These are phyloP conservation scores for Pristionchus entomophagus DNA, from an alignment of 2,888 invertebrate genomes.

Conservation along the genomic window DNA sequence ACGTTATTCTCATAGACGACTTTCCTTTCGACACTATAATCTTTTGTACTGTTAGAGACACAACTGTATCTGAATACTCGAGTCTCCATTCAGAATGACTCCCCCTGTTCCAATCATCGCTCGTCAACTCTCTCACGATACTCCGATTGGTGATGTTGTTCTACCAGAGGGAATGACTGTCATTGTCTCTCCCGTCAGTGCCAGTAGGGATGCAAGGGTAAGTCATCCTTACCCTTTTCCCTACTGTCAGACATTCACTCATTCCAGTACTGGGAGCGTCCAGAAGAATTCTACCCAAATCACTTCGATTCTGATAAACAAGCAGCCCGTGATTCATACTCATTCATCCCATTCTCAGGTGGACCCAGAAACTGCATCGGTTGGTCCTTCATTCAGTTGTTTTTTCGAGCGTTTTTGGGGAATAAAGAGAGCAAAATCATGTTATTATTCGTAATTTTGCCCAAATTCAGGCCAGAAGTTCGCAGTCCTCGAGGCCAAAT, in stretches of 20 bases:
- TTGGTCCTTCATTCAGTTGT: conserved; percentile 15
- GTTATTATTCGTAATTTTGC: neutral
- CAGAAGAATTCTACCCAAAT: conserved; percentile 76
- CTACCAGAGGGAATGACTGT: conserved; percentile 45
- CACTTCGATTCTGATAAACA: conserved; percentile 76
- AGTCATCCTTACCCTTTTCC: too few relatives aligned
- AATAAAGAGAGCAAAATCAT: too few relatives aligned
- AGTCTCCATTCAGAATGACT: conserved; percentile 18
- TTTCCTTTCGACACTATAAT: too few relatives aligned
- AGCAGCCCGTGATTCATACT: conserved; percentile 76
- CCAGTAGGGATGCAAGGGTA: conserved; percentile 44
- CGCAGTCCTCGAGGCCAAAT: conserved; percentile 77
- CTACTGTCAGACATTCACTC: neutral
- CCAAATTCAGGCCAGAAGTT: conserved; percentile 73
- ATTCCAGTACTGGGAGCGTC: conserved; percentile 70
- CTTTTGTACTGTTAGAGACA: too few relatives aligned
- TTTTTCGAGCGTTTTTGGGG: too few relatives aligned
- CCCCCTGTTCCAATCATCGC: conserved; percentile 48
- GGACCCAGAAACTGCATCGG: conserved; percentile 79
- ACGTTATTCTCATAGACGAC: too few relatives aligned
- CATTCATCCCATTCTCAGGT: conserved; percentile 79
- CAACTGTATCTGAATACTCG: too few relatives aligned
- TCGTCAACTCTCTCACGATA: conserved; percentile 21
- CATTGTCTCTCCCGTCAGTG: conserved; percentile 29
- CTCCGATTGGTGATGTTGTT: neutral